Base-by-base conservation (phyloP, 2,888 invertebrate species). In the Tanytarsus gracilentus region DNA sequence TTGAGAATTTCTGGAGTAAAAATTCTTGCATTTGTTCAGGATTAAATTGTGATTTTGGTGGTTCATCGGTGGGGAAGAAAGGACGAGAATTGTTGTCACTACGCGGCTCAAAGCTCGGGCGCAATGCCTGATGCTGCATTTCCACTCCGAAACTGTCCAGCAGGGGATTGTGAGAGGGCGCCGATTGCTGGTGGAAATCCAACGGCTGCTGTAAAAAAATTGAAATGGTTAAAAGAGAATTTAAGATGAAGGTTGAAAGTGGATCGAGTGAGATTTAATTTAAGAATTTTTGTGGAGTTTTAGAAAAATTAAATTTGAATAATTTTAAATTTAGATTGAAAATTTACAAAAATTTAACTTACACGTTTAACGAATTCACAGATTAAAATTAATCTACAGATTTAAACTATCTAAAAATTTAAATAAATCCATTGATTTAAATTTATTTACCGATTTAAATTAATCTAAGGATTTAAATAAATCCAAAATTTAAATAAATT, bases 21-120 rank as follows among this genome's bases (percentile, higher is more conserved):
- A 50, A 51, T 50, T 59, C 58, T 52, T 61, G 62, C 60, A 60
- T 60, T 50, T 66, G 67, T 18, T 70, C 70, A 29, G 23, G 18
- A 21, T 27, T 39, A 36, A 3, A 14, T 36, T 16, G 36, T 14
- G n/a, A 4, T 9, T 33, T 33, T 33, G 33, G 9, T 2, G 33
- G n/a, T 11, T 33, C 44, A 44, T 44, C 23, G 44, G 44, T n/a
- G 33, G 9, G 9, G 40, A n/a, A n/a, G n/a, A n/a, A n/a, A n/a
- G n/a, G n/a, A n/a, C n/a, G n/a, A n/a, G n/a, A 40, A 16, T 44
- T 23, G 23, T 9, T 23, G 9, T 18, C 11, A 8, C 18, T 44
- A 3, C 9, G 18, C 6, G n/a, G 49, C 27, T 49, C 49, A 58
- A 44, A 58, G 48, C 30, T 58, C 58, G 14, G 58, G 58, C 3